Base-by-base conservation (phyloP, 2,888 invertebrate species). In the Cryptocheilus praepositus region DNA sequence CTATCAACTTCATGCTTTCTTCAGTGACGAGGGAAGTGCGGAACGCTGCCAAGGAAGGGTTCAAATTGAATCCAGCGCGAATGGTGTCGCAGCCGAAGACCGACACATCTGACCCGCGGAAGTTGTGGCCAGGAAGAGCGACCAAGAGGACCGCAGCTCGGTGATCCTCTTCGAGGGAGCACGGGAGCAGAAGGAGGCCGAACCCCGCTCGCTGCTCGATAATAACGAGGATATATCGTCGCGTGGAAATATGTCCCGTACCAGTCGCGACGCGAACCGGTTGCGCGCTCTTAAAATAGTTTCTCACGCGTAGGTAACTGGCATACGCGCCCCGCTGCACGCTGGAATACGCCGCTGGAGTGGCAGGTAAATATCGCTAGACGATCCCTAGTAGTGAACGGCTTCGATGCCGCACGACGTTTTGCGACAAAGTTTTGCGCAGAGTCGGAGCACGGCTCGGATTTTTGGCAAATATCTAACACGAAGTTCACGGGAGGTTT, bases 261-360 rank as follows among this genome's bases (percentile, higher is more conserved):
- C 61, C 77, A 74, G 70, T 74, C 79, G 79, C 80, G 68, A 81
- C 79, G 71, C 79, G 77, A 81, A 77, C 80, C 80, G 79, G 79
- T 81, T 79, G 70, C 79, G 75, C 73, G 79, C 70, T 81, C 80
- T 81, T 77, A 74, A 80, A 81, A 80, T 80, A 80, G 81, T 80
- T 77, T 67, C 70, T 71, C 78, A 71, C 73, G 80, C 74, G 74
- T 80, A 80, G 74, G 72, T 80, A 72, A 74, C 74, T 74, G 79
- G 66, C 69, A 67, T 43, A 53, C 46, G 60, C 66, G 60, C 61
- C 43, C 61, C 56, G 66, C 67, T 56, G 68, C 68, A 57, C 70
- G 60, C 61, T 73, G 73, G 63, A 75, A 75, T 61, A 73, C 77
- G 63, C 64, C 61, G 70, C 56, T 68, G 66, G 63, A 76, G 58